Base-by-base conservation (phyloP, 2,888 invertebrate genomes). In the Drosophila stalkeri region DNA sequence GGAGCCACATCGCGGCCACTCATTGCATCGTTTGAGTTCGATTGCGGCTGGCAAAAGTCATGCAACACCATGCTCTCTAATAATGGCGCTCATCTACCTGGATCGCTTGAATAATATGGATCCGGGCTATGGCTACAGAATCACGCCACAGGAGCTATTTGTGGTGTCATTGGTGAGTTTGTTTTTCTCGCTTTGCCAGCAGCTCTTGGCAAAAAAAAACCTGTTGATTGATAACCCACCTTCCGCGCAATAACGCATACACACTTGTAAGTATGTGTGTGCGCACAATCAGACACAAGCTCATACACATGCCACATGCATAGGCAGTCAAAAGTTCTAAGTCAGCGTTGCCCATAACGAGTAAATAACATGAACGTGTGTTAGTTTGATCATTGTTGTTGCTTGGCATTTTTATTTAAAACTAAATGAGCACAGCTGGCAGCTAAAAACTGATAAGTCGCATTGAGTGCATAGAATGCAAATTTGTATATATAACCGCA, bases 91-190 rank as follows among this genome's bases (percentile, higher is more conserved):
- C 90, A 95, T 99, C 51, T 99, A 99, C 93, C 94, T 99, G 86
- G 98, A 99, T 94, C 95, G 99, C 78, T 94, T 99, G 63, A 96
- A 97, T 92, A 94, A 94, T 72, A 94, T 95, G 86, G 97, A 98
- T 94, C 96, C 97, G 0, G 96, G 96, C 81, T 99, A 98, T 93
- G 94, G 99, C 73, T 95, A 96, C 82, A 94, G 95, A 87, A 96
- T 98, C 57, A 96, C 97, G 37, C 98, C 99, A 35, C 96, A 97
- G 37, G 98, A 99, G 92, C 95, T 99, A 69, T 99, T 99, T 93
- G 95, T 99, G 67, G 97, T 99, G 75, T 98, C 99, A 68, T 94
- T 99, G 95, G 99, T 98, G 93, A 94, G 94, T 20, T 23, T 35
- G n/a, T 20, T 12, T 3, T 16, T 20, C 20, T 37, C 35, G 31